These are phyloP conservation scores for Atlantisia rogersi DNA, from an alignment of 2,113 vertebrate genomes.

Conservation along the genomic window DNA sequence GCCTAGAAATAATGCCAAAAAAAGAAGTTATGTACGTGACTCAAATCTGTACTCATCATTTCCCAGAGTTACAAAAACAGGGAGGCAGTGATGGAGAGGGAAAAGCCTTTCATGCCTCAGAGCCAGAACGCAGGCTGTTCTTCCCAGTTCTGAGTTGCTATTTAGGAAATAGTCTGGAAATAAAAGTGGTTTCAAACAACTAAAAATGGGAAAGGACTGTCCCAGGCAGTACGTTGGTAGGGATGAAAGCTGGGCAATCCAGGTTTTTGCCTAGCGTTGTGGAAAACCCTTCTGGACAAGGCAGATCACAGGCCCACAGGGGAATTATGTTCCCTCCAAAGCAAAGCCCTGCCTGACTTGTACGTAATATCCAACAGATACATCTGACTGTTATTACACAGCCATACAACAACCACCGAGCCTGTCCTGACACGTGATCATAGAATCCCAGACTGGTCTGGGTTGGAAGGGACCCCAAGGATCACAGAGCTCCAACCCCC, in stretches of 20 bases:
- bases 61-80: not conserved
- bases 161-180: not conserved
- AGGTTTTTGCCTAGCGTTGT: rapidly evolving
- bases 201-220: not conserved
- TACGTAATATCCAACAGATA: rapidly evolving
- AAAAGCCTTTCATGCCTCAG: not conserved
- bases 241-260: not conserved
- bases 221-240: not conserved
- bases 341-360: rapidly evolving
- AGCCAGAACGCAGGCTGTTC: not conserved
- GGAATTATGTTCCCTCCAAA: not conserved
- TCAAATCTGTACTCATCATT: not conserved
- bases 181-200: not conserved
- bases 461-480: no score
- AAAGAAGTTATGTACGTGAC: not conserved
- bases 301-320: rapidly evolving
- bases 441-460: no score
- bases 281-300: not conserved
- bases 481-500: no score
- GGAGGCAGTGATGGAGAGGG: not conserved
- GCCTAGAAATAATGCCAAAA: not conserved
- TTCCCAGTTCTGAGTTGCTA: not conserved
- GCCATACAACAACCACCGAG: not conserved
- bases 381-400: rapidly evolving
- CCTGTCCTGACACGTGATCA: not conserved